Conservation (phyloP, 1,140 invertebrate genomes). For the Periplaneta americana region DNA sequence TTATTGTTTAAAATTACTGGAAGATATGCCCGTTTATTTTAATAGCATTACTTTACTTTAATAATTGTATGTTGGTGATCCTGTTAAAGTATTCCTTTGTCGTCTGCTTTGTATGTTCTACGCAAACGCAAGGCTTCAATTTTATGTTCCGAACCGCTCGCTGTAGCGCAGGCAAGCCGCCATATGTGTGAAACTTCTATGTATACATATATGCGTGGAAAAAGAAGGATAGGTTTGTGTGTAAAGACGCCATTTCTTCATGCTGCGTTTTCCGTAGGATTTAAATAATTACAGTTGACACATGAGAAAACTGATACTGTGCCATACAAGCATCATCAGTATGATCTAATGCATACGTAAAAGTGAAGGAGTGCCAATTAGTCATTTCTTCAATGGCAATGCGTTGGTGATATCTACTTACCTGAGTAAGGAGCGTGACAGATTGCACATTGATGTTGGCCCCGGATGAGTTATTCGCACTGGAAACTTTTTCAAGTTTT, state of each 20-base stretch:
- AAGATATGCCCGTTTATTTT: no score
- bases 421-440: background rate
- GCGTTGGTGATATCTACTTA: background rate
- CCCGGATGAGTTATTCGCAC: background rate
- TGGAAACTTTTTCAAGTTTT: background rate
- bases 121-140: background rate
- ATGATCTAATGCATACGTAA: background rate
- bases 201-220: background rate
- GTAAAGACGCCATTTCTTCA: slow-evolving; percentile 1
- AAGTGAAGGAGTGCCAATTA: background rate
- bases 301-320: background rate
- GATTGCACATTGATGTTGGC: slow-evolving; percentile 4
- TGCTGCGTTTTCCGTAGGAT: background rate
- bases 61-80: background rate
- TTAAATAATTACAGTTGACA: background rate
- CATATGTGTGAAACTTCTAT: background rate
- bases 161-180: background rate
- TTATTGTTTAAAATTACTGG: no score
- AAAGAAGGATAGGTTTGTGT: background rate
- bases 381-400: background rate
- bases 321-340: background rate
- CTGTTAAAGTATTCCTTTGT: background rate
- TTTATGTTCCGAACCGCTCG: background rate
- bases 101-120: background rate
- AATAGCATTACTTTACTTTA: no score